Percentiles rank a stretch among this genome's conserved stretches.
These are phyloP conservation scores for Bos javanicus DNA, from an alignment of 2,113 vertebrate genomes.

Conservation along the genomic window DNA sequence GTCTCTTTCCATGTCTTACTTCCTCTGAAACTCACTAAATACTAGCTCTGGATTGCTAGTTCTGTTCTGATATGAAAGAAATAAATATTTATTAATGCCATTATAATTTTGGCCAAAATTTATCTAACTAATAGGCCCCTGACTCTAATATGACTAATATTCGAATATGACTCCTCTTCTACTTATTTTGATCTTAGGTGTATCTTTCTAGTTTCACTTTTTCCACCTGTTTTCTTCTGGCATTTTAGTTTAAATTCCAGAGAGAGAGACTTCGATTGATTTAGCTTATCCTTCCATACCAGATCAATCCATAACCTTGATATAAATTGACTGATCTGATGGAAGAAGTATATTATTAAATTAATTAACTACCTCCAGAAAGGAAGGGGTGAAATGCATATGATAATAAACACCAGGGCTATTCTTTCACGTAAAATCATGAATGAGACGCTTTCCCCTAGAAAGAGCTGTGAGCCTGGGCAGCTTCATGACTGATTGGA, in stretches of 20 bases:
- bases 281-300: neutral
- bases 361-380: neutral
- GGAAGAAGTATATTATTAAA: neutral
- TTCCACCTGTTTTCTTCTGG: neutral
- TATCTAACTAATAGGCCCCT: neutral
- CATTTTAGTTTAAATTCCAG: constrained; percentile 7
- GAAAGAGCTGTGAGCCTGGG: neutral
- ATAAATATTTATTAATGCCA: neutral
- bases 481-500: neutral
- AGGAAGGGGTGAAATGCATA: neutral
- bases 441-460: neutral
- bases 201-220: neutral
- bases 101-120: neutral
- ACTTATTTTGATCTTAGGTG: neutral
- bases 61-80: neutral
- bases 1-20: neutral
- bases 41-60: neutral
- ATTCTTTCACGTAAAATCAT: neutral
- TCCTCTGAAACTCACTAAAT: too few species aligned
- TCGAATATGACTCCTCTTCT: neutral
- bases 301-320: neutral
- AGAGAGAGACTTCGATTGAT: constrained; percentile 12
- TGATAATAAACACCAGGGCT: neutral
- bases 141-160: neutral
- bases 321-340: neutral